Base-by-base conservation (phyloP, 2,888 invertebrate species). In the Quadroppia sp. region DNA sequence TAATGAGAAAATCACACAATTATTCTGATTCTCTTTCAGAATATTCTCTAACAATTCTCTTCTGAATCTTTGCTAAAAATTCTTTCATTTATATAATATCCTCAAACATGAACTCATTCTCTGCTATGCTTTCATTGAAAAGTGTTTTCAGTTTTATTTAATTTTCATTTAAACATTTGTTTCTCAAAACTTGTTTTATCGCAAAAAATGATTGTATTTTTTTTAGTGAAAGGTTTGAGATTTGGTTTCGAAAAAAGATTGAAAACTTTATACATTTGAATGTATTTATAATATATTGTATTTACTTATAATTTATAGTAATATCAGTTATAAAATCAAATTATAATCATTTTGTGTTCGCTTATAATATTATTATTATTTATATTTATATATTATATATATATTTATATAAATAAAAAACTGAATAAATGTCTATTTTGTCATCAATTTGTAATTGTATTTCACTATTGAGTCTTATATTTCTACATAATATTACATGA, bases 401-500 rank as follows among this genome's bases (percentile, higher is more conserved):
- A 45, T 1, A 7, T 23, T 13, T 4, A 9, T 15, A 11, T 6
- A 45, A 45, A 45, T 45, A 45, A 17, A 45, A 45, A 45, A 45
- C 17, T 45, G 11, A 45, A 45, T 45, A 2, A 45, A 45, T 11
- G 45, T 13, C 45, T 45, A 45, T 7, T 17, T 45, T 45, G 6
- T 15, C 15, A 45, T 15, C 15, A 15, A 15, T 56, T 30, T 28
- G 13, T 28, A 56, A 28, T 56, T 40, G 40, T 28, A 23, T 64
- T 64, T 64, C 64, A 64, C 64, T 64, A 64, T 64, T 53, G 28
- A 64, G 64, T 64, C 64, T 64, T 64, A 20, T 11, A 56, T 56
- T 56, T 30, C 28, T 56, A 56, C 56, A 53, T 53, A 53, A 53
- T 17, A 61, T 61, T 64, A 64, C 61, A 61, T 32, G 17, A 56